Base-by-base conservation (phyloP, 2,888 invertebrate species). In the Piscicola geometra region DNA sequence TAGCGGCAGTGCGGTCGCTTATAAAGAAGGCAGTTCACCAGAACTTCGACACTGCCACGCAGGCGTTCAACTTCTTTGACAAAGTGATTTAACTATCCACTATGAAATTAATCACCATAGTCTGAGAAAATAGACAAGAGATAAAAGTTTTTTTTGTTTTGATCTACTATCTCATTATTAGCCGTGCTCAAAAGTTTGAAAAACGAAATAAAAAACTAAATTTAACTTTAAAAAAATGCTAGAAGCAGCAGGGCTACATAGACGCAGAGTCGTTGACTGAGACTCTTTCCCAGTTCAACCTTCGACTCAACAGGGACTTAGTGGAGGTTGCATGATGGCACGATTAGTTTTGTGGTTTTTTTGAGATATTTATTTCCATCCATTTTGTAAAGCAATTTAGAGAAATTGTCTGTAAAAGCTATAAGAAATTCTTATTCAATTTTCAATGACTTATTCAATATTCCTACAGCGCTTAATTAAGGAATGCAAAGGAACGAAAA, bases 41-140 rank as follows among this genome's bases (percentile, higher is more conserved):
- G 5, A 67, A 67, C 35, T 67, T 67, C n/a, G 68, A 67, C 68
- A 67, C 5, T 28, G 68, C 30, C 21, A 32, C 15, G 30, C 68
- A 67, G 35, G 68, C 68, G 12, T 67, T 67, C 33, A 32, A 33
- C 32, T 67, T 67, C n/a, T 67, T 33, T 35, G 68, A 67, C 33
- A 67, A 67, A 28, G 68, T 67, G 12, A 47, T 47, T 47, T 15
- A 47, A 47, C 50, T 15, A 15, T 47, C 12, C 50, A 9, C 9
- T 47, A 15, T 47, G 50, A 47, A 47, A 47, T 15, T 9, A 47
- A 15, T 47, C 12, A 21, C 12, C 9, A 9, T 9, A 21, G 9
- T 47, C 21, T 15, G 21, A 47, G 21, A 47, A 21, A 9, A 47
- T 47, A 15, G 50, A 47, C 9, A 15, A 47, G 21, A 15, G 9